Percentiles rank a stretch among this genome's conserved stretches.
phyloP scores from a whole-genome alignment of 2,888 invertebrate genomes.

The Leptopilina myrica region DNA sequence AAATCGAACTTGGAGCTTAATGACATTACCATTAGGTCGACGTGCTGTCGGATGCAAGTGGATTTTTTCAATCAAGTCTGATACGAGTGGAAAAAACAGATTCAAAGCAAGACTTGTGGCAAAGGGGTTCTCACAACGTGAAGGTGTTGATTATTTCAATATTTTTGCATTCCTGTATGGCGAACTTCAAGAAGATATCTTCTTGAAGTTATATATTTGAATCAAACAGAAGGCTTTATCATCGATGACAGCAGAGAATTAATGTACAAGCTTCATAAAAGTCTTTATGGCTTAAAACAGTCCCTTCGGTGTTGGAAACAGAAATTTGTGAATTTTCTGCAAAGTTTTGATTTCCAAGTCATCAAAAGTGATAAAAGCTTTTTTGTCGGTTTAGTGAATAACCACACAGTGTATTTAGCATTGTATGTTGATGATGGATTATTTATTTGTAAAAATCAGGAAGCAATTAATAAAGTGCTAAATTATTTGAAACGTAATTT shows the following conservation, averaged over 20 bases:
- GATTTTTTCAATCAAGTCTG: slow-evolving; percentile 31
- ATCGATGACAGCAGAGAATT: not conserved
- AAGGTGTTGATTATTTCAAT: slow-evolving; percentile 42
- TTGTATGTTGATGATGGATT: slow-evolving; percentile 25
- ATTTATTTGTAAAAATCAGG: slow-evolving; percentile 4
- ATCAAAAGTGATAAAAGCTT: not conserved
- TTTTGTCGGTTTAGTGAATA: not conserved
- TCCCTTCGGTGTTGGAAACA: slow-evolving; percentile 28
- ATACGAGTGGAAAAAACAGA: not conserved
- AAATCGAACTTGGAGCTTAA: slow-evolving; percentile 25
- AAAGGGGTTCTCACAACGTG: slow-evolving; percentile 41
- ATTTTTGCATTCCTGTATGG: slow-evolving; percentile 32
- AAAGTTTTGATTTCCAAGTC: not conserved
- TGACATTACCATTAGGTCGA: slow-evolving; percentile 24
- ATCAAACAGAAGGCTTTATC: not conserved
- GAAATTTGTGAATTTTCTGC: slow-evolving; percentile 4
- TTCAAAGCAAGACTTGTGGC: slow-evolving; percentile 41
- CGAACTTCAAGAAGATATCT: slow-evolving; percentile 29
- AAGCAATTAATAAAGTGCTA: slow-evolving; percentile 12
- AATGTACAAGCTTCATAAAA: slow-evolving; percentile 27
- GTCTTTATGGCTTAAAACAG: slow-evolving; percentile 41
- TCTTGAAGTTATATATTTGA: too few relatives aligned
- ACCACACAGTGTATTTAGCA: not conserved
- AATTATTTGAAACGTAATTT: slow-evolving; percentile 30
- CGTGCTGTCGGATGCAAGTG: slow-evolving; percentile 36